Evolutionary conservation across 2,888 invertebrate species (phyloP).

Genomic region (Synanthedon andrenaeformis): DNA sequence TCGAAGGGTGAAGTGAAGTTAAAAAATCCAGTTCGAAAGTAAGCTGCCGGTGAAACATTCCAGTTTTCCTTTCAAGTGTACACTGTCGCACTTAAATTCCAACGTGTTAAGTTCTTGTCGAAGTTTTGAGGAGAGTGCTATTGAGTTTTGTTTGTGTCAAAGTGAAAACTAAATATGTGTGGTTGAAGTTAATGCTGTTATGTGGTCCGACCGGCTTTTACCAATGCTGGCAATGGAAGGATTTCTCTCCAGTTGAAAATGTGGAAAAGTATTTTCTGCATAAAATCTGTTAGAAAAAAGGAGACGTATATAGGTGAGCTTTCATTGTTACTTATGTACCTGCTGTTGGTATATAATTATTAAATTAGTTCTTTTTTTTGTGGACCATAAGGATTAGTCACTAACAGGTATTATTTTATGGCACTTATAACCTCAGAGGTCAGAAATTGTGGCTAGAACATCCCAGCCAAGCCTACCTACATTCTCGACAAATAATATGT

Average conservation of each 20-base stretch:
- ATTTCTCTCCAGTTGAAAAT: conserved; percentile 44
- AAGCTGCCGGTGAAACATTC: too few relatives aligned
- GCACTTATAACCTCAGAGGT: too few relatives aligned
- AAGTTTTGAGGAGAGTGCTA: conserved; percentile 17
- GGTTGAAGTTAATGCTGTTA: conserved; percentile 20
- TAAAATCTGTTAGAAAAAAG: conserved; percentile 65
- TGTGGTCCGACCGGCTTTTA: conserved; percentile 11
- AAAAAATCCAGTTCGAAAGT: too few relatives aligned
- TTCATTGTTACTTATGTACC: background rate
- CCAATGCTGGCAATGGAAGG: conserved; percentile 29
- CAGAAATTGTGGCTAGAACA: too few relatives aligned
- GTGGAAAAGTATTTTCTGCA: conserved; percentile 54
- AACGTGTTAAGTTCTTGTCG: conserved; percentile 12
- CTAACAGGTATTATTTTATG: too few relatives aligned
- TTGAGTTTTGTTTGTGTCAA: conserved; percentile 20
- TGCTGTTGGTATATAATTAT: too few relatives aligned
- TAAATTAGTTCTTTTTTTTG: too few relatives aligned
- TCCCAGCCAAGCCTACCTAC: too few relatives aligned
- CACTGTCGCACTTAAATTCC: background rate
- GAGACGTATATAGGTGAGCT: conserved; percentile 41
- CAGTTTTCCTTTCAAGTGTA: background rate
- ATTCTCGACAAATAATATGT: too few relatives aligned
- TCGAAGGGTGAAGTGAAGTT: too few relatives aligned
- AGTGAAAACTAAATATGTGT: conserved; percentile 27
- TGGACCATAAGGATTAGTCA: too few relatives aligned